These are phyloP conservation scores for Myocastor coypus DNA, from an alignment of 2,113 vertebrate genomes.

Conservation along the genomic window DNA sequence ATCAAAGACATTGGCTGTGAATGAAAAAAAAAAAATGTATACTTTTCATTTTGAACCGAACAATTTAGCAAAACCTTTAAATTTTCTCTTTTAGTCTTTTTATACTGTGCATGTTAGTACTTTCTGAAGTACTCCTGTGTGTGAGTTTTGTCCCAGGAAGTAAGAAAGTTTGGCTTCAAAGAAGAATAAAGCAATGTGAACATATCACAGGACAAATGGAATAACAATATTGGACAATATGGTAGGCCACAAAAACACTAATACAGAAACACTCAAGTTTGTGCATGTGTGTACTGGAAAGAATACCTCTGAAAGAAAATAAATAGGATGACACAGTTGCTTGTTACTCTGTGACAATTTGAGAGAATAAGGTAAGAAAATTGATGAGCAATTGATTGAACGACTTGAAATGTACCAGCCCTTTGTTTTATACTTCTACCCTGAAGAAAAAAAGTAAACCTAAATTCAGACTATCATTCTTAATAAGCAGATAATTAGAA, in stretches of 20 bases:
- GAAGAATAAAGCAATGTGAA: not conserved
- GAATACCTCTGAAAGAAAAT: not conserved
- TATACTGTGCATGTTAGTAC: conserved; percentile 37
- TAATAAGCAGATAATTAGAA: conserved; percentile 69
- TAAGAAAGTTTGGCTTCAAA: not conserved
- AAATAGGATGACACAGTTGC: not conserved
- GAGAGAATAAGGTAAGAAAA: not conserved
- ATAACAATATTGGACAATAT: not conserved
- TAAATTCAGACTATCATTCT: conserved; percentile 62
- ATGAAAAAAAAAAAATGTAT: not conserved
- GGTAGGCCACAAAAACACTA: not conserved
- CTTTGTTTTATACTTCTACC: not conserved
- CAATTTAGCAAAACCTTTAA: conserved; percentile 39
- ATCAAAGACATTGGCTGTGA: conserved; percentile 40
- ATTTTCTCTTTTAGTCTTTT: conserved; percentile 6
- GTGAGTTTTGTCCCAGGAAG: not conserved
- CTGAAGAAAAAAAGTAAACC: conserved; percentile 10
- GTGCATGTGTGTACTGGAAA: not conserved
- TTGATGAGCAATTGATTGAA: not conserved
- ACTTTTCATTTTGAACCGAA: conserved; percentile 19
- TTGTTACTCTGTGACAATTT: not conserved
- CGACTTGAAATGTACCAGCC: conserved; percentile 28
- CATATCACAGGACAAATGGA: not conserved
- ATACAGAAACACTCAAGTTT: not conserved
- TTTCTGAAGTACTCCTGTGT: not conserved